phyloP scores from a whole-genome alignment of 2,797 vertebrate genomes.

The Pseudotriccus pelzelni region DNA sequence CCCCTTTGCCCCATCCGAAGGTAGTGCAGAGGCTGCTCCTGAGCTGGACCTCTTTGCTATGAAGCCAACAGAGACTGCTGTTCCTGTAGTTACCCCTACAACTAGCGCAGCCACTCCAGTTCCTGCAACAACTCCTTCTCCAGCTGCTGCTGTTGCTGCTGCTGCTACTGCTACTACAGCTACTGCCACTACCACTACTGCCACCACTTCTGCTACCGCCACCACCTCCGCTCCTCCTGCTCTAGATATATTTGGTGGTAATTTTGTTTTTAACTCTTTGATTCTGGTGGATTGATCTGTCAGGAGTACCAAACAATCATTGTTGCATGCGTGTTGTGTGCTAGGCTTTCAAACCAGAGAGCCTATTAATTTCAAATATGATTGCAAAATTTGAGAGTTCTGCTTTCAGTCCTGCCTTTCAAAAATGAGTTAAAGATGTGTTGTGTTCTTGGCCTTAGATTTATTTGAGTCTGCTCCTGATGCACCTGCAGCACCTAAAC shows the following conservation, averaged over 20 bases:
- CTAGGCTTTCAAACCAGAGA: slow-evolving; percentile 47
- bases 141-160: slow-evolving; percentile 81
- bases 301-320: neutral
- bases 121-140: slow-evolving; percentile 82
- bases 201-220: slow-evolving; percentile 74
- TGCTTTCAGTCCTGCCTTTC: slow-evolving; percentile 19
- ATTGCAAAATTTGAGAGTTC: slow-evolving; percentile 11
- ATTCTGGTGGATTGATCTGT: slow-evolving; percentile 58
- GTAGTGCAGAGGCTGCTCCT: slow-evolving; percentile 90
- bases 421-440: slow-evolving; percentile 77
- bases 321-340: slow-evolving; percentile 61
- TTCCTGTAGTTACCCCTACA: slow-evolving; percentile 86
- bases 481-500: slow-evolving; percentile 90
- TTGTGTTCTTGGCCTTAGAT: slow-evolving; percentile 98
- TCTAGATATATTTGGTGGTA: slow-evolving; percentile 99
- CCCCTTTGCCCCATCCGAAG: slow-evolving; percentile 97
- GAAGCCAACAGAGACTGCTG: slow-evolving; percentile 89
- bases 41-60: slow-evolving; percentile 99
- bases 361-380: neutral
- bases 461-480: slow-evolving; percentile 97
- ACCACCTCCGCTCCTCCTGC: slow-evolving; percentile 83
- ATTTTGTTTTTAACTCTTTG: slow-evolving; percentile 76
- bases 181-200: slow-evolving; percentile 77
- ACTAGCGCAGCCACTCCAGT: slow-evolving; percentile 82
- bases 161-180: slow-evolving; percentile 75